Evolutionary conservation across 2,888 invertebrate genomes (phyloP), one percentile per base, ranked within the genome.

Genomic region (Lasioglossum marginatum): DNA sequence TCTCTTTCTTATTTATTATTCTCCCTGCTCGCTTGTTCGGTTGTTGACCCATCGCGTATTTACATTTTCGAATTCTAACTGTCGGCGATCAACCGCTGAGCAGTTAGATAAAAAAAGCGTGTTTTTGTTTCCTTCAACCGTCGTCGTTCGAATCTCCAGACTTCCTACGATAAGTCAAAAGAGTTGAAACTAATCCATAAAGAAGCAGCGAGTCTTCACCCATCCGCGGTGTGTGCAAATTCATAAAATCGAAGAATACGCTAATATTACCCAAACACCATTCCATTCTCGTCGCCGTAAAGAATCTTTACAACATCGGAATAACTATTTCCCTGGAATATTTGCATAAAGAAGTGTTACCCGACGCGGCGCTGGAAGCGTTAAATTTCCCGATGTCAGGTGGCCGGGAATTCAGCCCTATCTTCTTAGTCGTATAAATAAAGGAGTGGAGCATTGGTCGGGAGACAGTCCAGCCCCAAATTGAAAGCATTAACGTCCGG

Each of bases 401-500:
- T 37, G 68, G 68, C 37, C 37, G 8, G 19, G 68, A 19, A 43
- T n/a, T 70, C 40, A 23, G 6, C n/a, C 12, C 14, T 31, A 27
- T 70, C 40, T 6, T 27, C 37, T n/a, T 23, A 12, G 23, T 14
- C 6, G 19, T 19, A 31, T 57, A 73, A 79, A 63, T 34, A 43
- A 71, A 60, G 12, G 12, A 57, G 57, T 23, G 1, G 34, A 40
- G 19, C 71, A 27, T 71, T n/a, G 34, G 37, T 23, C 27, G 37
- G 48, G 71, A 48, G 52, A 72, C 48, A 23, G 37, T 31, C 23
- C 23, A 43, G 40, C 68, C 43, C 37, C 48, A 48, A 52, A 37
- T 79, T 71, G 60, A 79, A 63, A 57, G 16, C 70, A 66, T 48
- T 68, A 34, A n/a, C 37, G 40, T 37, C 31, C 48, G 45, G 48